phyloP scores from a whole-genome alignment of 2,113 vertebrate genomes.

The Alectura lathami region DNA sequence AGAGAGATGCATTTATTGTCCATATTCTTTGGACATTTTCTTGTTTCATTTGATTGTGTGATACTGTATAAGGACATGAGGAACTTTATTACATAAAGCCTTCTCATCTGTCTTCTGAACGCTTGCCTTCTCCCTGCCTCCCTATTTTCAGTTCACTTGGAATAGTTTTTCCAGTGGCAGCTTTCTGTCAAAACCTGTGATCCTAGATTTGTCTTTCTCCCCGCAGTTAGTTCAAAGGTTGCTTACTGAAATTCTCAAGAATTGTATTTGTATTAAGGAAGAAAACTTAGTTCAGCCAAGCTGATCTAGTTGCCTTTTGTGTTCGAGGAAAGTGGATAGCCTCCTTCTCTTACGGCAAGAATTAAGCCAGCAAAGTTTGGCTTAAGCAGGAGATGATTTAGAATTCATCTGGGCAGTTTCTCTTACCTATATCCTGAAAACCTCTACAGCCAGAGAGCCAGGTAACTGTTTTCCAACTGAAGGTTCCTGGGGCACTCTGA shows the following conservation, averaged over 20 bases:
- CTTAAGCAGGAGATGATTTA: neutral
- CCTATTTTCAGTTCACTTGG: neutral
- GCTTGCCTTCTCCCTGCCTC: slow-evolving; percentile 59
- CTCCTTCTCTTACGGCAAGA: neutral
- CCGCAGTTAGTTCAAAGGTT: neutral
- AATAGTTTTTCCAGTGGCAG: neutral
- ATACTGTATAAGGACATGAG: slow-evolving; percentile 71
- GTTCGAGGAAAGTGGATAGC: neutral
- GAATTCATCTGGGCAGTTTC: neutral
- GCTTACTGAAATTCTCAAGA: neutral
- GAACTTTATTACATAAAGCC: slow-evolving; percentile 73
- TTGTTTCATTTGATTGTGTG: slow-evolving; percentile 78
- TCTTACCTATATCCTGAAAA: neutral
- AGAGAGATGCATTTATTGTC: slow-evolving; percentile 74
- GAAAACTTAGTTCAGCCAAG: neutral
- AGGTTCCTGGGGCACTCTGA: neutral
- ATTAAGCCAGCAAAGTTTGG: neutral
- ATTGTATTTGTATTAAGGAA: neutral
- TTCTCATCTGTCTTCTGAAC: slow-evolving; percentile 43
- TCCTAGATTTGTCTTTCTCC: neutral
- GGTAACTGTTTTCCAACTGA: neutral
- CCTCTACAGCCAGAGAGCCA: neutral
- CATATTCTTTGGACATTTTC: slow-evolving; percentile 69
- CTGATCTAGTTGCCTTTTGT: neutral
- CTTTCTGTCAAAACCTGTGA: neutral